Base-by-base conservation (phyloP, 2,888 invertebrate species). In the Morpho achilles region DNA sequence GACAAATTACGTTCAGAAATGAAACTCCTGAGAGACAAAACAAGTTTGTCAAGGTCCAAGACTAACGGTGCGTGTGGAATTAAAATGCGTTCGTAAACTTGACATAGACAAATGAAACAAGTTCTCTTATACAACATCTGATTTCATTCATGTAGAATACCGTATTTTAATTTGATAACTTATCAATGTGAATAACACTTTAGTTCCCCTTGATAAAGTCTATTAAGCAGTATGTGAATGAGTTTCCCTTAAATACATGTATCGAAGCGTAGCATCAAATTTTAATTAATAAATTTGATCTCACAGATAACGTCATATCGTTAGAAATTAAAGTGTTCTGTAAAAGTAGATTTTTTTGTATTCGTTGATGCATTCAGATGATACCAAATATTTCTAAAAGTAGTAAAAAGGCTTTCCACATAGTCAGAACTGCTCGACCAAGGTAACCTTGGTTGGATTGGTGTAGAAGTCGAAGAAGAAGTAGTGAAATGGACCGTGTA, bases 51-150 rank as follows among this genome's bases (percentile, higher is more conserved):
- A 52, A 66, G 56, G 64, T 54, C 56, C 45, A 61, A 56, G 53
- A 56, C 52, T 71, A 72, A 70, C 73, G 66, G 71, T 64, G 63
- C 60, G 61, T 63, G 67, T 54, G 59, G 62, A 65, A 63, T 63
- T 64, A 59, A 65, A 65, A 65, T 64, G 55, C 58, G 61, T 60
- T 64, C 61, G 63, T 67, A 66, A 72, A 69, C 71, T 69, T 68
- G 69, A 70, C 67, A 69, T 53, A 60, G 61, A 60, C 58, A 54
- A 59, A 55, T 53, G 22, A 52, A 53, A 47, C 57, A 22, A 40
- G 61, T 63, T 58, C 46, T 51, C 51, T 43, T 40, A 53, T 39
- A 44, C 46, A 51, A 56, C 44, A 59, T 53, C n/a, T 54, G 47
- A 61, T 47, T 48, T 59, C 59, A 60, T 60, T 62, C 48, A 56